Base-by-base conservation (phyloP, 92 coral and sea anemone species). In the Porites cylindrica region DNA sequence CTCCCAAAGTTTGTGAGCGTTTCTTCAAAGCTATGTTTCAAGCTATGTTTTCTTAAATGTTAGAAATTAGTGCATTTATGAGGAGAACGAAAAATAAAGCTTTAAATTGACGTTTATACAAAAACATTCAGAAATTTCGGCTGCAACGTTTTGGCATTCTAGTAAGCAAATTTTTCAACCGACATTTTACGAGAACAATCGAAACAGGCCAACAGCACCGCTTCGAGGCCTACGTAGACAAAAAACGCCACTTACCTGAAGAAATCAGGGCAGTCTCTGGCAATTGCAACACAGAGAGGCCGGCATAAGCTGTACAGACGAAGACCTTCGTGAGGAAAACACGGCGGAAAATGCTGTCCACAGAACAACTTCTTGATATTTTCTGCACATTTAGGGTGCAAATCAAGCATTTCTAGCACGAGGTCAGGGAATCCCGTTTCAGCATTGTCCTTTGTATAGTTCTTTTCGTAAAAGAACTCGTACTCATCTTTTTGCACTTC, bases 341-440 rank as follows among this genome's bases (percentile, higher is more conserved):
- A 94, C 1, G 96, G 96, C 68, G 96, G 94, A 4, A 91, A 92
- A 43, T 81, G 80, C 29, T 88, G 91, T 14, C 87, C 94, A 75
- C 96, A 94, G 17, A 94, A 67, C 74, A 91, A 78, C 75, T 91
- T 93, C 84, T 82, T 83, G 32, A 93, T 91, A 58, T 84, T 75
- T 50, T 78, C 67, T 3, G 83, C 81, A 63, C 96, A 94, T 23
- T 70, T 80, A 10, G 89, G 81, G 69, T 91, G 24, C 29, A 79
- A 74, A 13, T 78, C 77, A 14, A 88, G n/a, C 18, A 79, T 29
- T 6, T 72, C 12, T 62, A 10, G 72, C 13, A 17, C 63, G 64
- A 61, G 8, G 24, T 21, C 73, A 13, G 88, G 81, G 62, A 84
- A 84, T 63, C 64, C 66, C 17, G 63, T 75, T 64, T 73, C 80